A percentile compares a stretch with the other conserved stretches of the same genome.
phyloP scores from a whole-genome alignment of 30 jellyfish, hydroid and myxozoan species.

The Aurelia aurita complex sp. Pacific region DNA sequence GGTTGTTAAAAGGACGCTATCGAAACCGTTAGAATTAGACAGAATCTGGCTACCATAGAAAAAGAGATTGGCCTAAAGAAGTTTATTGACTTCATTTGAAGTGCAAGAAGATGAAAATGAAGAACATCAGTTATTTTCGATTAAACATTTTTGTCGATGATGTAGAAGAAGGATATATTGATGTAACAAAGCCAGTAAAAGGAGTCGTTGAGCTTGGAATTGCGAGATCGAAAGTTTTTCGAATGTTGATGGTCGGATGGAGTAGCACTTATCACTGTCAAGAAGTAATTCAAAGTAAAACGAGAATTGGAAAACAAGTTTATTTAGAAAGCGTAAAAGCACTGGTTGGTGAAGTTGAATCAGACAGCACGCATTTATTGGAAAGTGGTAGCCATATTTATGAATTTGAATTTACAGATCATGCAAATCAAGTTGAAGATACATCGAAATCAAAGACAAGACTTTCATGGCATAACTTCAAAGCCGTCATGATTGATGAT shows the following conservation, averaged over 20 bases:
- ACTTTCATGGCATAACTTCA: constrained; percentile 58
- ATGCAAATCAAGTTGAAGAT: neutral
- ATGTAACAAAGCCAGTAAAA: constrained; percentile 3
- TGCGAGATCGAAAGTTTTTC: constrained; percentile 10
- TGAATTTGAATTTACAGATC: constrained; percentile 22
- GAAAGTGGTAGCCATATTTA: constrained; percentile 28
- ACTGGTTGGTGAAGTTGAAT: constrained; percentile 39
- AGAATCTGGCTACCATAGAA: no score
- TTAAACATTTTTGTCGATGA: no score
- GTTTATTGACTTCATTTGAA: no score
- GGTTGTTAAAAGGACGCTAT: no score
- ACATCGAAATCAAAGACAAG: constrained; percentile 1
- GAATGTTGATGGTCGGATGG: constrained; percentile 54
- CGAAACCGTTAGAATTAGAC: no score
- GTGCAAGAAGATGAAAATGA: no score
- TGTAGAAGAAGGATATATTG: neutral
- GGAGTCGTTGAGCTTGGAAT: constrained; percentile 23
- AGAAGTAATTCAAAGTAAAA: constrained; percentile 7
- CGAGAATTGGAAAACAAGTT: constrained; percentile 60
- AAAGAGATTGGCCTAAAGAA: no score
- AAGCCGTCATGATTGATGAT: constrained; percentile 41
- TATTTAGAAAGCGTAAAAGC: constrained; percentile 39
- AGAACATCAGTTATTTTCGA: no score
- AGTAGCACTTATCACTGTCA: constrained; percentile 32
- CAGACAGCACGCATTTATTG: constrained; percentile 3